Evolutionary conservation across 2,113 vertebrate genomes (phyloP).

Genomic region (Vulpes lagopus): DNA sequence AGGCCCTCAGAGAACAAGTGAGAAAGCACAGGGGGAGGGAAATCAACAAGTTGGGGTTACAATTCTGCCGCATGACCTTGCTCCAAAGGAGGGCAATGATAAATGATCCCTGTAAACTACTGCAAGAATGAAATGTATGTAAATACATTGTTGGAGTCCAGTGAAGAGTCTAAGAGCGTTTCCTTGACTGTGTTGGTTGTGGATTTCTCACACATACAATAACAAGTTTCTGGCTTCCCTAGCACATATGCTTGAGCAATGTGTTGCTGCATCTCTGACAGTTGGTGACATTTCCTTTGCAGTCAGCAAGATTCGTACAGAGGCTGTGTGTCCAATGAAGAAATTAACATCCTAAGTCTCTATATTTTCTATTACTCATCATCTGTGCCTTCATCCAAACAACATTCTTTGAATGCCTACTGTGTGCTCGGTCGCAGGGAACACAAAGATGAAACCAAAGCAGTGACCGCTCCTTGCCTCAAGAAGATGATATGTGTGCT

Average conservation of each 20-base stretch:
- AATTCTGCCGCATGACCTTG: not conserved
- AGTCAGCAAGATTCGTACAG: slow-evolving; percentile 75
- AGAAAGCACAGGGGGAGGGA: not conserved
- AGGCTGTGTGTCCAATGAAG: slow-evolving; percentile 77
- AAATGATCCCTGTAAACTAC: not conserved
- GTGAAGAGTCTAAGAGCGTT: not conserved
- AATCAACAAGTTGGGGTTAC: not conserved
- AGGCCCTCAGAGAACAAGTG: not conserved
- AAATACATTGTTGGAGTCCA: not conserved
- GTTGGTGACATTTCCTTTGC: slow-evolving; percentile 84
- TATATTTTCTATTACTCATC: slow-evolving; percentile 69
- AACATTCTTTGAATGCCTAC: slow-evolving; percentile 30
- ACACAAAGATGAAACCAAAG: slow-evolving; percentile 30
- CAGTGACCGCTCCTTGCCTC: not conserved
- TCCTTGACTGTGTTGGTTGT: slow-evolving; percentile 67
- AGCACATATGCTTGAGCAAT: slow-evolving; percentile 82
- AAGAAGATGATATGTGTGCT: not conserved
- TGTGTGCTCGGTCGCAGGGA: not conserved
- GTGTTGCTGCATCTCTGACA: slow-evolving; percentile 81
- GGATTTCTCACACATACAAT: slow-evolving; percentile 78
- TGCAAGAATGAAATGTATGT: not conserved
- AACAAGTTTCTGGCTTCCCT: slow-evolving; percentile 81
- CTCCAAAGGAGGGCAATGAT: not conserved
- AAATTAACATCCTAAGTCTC: slow-evolving; percentile 77
- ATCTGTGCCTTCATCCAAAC: slow-evolving; percentile 57